Evolutionary conservation across 2,113 vertebrate species (phyloP), one percentile per base, ranked within the genome.

Genomic region (Ictalurus punctatus): DNA sequence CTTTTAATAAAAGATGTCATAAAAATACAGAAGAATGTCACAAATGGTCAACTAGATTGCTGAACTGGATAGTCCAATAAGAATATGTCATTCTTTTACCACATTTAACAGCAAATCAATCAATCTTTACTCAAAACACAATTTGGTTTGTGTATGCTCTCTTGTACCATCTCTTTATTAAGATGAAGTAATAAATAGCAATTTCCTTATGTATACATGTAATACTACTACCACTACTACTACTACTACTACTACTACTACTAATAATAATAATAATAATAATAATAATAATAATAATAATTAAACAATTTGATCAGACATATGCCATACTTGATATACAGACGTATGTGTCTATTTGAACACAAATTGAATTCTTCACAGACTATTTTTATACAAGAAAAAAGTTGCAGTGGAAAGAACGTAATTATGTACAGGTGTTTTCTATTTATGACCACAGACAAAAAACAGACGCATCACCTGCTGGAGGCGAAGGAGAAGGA

Each of bases 381-480:
- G 16, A 56, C 30, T 25, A 21, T 84, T 52, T 85, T 84, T 37
- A 74, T 44, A 2, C 2, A 65, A 54, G 21, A 83, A 67, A 80
- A 40, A 79, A 80, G 58, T 69, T 54, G 54, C 65, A 79, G 79
- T 59, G 59, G 80, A 89, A 67, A 91, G 89, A 84, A 85, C 74
- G 23, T 12, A 40, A 88, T 58, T 73, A 86, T 82, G 80, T 85
- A 89, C 91, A 90, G 89, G 87, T 88, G 80, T 67, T 90, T 82
- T 83, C 54, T 88, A 85, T 83, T 89, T 91, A 73, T 86, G 56
- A 86, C 79, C 74, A 65, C 71, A 80, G 89, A 86, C 83, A 69
- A 74, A 63, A 85, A 91, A 88, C 88, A 88, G 90, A 87, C 87
- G n/a, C 58, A 74, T 89, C 71, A 86, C 90, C 86, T 91, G 86